phyloP scores from a whole-genome alignment of 64 coral and sea anemone genomes.

The Pocillopora verrucosa region DNA sequence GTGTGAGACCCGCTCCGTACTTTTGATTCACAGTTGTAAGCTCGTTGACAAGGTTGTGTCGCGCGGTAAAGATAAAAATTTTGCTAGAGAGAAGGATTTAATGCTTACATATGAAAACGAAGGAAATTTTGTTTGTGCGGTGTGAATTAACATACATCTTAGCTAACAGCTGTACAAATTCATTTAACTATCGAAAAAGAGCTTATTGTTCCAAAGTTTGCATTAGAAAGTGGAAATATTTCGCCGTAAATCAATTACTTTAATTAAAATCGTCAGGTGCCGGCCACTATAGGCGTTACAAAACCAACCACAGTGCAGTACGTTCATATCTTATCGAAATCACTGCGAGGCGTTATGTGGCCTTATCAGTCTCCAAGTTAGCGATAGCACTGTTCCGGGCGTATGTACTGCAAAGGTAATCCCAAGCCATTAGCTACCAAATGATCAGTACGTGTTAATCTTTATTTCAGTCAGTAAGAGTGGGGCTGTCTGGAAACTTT shows the following conservation, averaged over 20 bases:
- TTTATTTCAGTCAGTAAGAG: background rate
- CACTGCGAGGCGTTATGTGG: background rate
- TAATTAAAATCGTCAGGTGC: background rate
- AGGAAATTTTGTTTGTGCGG: background rate
- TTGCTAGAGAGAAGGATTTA: background rate
- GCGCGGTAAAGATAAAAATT: background rate
- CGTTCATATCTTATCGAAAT: background rate
- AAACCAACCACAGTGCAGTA: background rate
- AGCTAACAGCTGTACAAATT: background rate
- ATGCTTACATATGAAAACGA: conserved; percentile 1
- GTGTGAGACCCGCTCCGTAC: too few species aligned
- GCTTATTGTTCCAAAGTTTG: background rate
- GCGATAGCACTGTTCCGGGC: background rate
- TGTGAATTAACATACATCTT: conserved; percentile 5
- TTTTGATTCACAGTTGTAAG: too few species aligned
- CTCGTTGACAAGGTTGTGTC: too few species aligned
- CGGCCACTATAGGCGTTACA: background rate
- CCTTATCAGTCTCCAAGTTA: background rate
- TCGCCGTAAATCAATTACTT: background rate
- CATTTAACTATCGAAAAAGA: conserved; percentile 6
- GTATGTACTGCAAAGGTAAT: background rate
- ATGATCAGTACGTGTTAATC: background rate
- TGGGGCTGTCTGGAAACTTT: background rate
- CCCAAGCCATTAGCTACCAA: background rate
- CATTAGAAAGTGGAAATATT: conserved; percentile 15